Base-by-base conservation (phyloP, 1,140 invertebrate genomes). In the Diprion similis region DNA sequence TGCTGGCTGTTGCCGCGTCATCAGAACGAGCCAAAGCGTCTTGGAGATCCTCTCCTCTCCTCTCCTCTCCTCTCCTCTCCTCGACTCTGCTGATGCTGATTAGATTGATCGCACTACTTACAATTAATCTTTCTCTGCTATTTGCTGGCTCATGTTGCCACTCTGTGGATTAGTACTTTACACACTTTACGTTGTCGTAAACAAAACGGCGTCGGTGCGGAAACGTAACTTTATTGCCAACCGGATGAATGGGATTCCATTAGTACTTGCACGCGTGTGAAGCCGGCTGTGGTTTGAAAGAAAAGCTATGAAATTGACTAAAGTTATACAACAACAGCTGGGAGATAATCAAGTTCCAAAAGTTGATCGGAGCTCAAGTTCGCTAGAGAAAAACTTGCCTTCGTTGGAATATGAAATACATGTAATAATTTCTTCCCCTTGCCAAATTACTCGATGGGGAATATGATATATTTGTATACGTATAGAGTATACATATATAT, bases 181-280 rank as follows among this genome's bases (percentile, higher is more conserved):
- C 11, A 59, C 51, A 17, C 9, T 59, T 59, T 17, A 13, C n/a
- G 11, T 59, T 59, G 11, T 17, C 51, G 11, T 8, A 59, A 59
- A 59, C 51, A 59, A 59, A 59, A 59, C 11, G 51, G 9, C 9
- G 9, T 59, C 51, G 51, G n/a, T 37, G 24, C 51, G 51, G 51
- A 59, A 59, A 59, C n/a, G 9, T 59, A 59, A 59, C 51, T 59
- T 59, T 59, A 59, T 59, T 17, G 51, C 51, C 51, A 59, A 59
- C 11, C 11, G 51, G n/a, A 59, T 0, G 9, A 59, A 59, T 59
- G n/a, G 51, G n/a, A 59, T 15, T 59, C 51, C 51, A 59, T 59
- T 59, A 59, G 9, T 17, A 15, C n/a, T n/a, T n/a, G n/a, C 24
- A 37, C 24, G 24, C 24, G 24, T 37, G 24, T 37, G 24, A 37